These are phyloP conservation scores for Antheraea yamamai DNA, from an alignment of 2,888 invertebrate species.

Conservation along the genomic window DNA sequence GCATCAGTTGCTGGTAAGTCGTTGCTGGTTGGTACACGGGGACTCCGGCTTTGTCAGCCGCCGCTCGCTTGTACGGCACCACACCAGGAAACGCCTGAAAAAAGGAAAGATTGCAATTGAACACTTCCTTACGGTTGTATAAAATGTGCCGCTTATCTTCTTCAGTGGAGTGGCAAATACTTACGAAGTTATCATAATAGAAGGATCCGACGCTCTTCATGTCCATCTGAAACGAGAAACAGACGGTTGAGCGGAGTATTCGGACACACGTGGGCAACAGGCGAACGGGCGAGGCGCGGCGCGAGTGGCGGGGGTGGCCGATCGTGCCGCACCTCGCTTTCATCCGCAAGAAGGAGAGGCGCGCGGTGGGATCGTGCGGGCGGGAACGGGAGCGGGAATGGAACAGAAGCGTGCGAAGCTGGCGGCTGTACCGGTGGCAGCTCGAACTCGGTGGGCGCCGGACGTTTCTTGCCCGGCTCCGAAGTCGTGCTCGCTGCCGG, in stretches of 20 bases:
- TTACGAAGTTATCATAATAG: constrained; percentile 98
- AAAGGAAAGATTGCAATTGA: constrained; percentile 27
- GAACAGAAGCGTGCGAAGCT: constrained; percentile 85
- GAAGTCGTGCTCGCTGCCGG: constrained; percentile 84
- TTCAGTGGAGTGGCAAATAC: constrained; percentile 72
- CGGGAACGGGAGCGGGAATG: constrained; percentile 51
- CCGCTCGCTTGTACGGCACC: constrained; percentile 97
- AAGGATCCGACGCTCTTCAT: constrained; percentile 97
- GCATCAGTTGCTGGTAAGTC: constrained; percentile 97
- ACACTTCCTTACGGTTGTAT: not conserved
- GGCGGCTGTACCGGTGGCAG: constrained; percentile 94
- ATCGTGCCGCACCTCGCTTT: constrained; percentile 51
- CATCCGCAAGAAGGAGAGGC: constrained; percentile 52
- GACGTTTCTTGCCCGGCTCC: constrained; percentile 98
- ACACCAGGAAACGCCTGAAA: constrained; percentile 95
- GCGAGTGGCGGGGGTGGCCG: constrained; percentile 63
- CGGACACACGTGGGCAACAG: constrained; percentile 45
- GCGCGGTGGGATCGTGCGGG: constrained; percentile 58
- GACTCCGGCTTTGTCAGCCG: constrained; percentile 97
- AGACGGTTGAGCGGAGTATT: constrained; percentile 68
- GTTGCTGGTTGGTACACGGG: constrained; percentile 97
- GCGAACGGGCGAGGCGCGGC: constrained; percentile 61
- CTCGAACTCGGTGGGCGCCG: constrained; percentile 84
- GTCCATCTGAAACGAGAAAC: constrained; percentile 93
- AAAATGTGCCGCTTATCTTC: constrained; percentile 20